Conservation (phyloP, 2,888 invertebrate genomes). For the Sarcophaga rosellei region DNA sequence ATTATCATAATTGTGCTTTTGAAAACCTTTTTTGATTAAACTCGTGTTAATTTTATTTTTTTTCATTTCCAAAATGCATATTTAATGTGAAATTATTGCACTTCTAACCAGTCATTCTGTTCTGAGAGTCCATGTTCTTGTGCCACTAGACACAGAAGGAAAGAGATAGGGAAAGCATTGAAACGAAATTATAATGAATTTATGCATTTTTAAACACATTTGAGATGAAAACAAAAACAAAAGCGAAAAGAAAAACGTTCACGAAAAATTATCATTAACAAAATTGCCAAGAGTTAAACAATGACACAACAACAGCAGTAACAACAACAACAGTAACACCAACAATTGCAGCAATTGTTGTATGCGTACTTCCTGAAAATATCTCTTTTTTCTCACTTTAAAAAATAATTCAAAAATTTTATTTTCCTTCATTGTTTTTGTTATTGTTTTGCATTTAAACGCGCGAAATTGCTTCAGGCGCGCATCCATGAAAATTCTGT, state of each 20-base stretch:
- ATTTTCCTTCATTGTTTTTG: not conserved
- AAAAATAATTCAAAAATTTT: not conserved
- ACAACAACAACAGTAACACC: slow-evolving; percentile 9
- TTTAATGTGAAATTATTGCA: too few relatives aligned
- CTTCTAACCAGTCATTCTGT: too few relatives aligned
- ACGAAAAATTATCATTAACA: slow-evolving; percentile 33
- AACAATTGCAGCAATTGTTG: slow-evolving; percentile 22
- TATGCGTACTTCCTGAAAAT: slow-evolving; percentile 35
- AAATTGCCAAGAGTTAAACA: slow-evolving; percentile 39
- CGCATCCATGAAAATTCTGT: slow-evolving; percentile 34
- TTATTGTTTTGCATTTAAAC: slow-evolving; percentile 4
- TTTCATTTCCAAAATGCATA: too few relatives aligned
- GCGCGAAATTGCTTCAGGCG: slow-evolving; percentile 39
- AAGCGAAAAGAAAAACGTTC: too few relatives aligned
- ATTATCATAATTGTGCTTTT: too few relatives aligned
- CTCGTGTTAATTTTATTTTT: too few relatives aligned
- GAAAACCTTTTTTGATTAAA: too few relatives aligned
- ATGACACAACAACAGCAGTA: slow-evolving; percentile 18
- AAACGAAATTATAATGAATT: slow-evolving; percentile 12
- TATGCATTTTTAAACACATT: slow-evolving; percentile 16
- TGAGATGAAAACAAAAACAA: not conserved
- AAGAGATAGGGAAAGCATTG: not conserved
- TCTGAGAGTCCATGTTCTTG: too few relatives aligned
- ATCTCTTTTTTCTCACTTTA: slow-evolving; percentile 14
- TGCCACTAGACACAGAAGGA: too few relatives aligned